Evolutionary conservation across 92 coral and sea anemone genomes (phyloP).

Genomic region (Muricea muricata): DNA sequence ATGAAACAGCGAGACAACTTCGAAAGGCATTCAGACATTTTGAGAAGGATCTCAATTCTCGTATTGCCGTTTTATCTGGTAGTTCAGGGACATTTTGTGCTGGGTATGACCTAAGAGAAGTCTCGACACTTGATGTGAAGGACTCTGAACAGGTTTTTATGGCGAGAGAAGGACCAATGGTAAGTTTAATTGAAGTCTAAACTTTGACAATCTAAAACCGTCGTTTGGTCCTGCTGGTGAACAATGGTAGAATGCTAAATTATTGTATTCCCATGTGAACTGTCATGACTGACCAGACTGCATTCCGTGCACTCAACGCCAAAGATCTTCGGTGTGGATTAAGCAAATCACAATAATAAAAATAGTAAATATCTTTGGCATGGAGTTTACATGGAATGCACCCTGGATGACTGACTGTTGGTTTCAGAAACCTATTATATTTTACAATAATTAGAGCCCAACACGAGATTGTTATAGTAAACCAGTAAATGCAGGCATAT

Average conservation of each 20-base stretch:
- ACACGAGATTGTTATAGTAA: conserved; percentile 82
- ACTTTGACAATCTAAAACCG: no score
- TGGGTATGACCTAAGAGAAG: conserved; percentile 81
- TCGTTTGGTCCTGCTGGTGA: no score
- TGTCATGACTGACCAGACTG: no score
- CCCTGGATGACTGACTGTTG: no score
- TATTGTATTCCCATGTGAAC: no score
- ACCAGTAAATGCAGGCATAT: conserved; percentile 83
- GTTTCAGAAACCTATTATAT: no score
- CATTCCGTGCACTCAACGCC: no score
- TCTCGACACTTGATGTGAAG: conserved; percentile 61
- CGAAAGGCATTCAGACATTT: conserved; percentile 65
- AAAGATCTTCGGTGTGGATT: no score
- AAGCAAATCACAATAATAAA: no score
- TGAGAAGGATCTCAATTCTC: conserved; percentile 71
- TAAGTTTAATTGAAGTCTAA: conserved; percentile 30
- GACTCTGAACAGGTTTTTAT: not conserved
- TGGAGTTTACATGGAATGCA: no score
- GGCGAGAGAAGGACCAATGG: conserved; percentile 78
- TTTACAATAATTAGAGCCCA: conserved; percentile 90
- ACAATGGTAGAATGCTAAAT: no score
- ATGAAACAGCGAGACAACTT: not conserved
- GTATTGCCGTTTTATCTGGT: conserved; percentile 81
- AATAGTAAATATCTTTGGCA: no score
- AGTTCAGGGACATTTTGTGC: conserved; percentile 79